These are phyloP conservation scores for Microctonus aethiopoides DNA, from an alignment of 2,888 invertebrate species.

Conservation along the genomic window DNA sequence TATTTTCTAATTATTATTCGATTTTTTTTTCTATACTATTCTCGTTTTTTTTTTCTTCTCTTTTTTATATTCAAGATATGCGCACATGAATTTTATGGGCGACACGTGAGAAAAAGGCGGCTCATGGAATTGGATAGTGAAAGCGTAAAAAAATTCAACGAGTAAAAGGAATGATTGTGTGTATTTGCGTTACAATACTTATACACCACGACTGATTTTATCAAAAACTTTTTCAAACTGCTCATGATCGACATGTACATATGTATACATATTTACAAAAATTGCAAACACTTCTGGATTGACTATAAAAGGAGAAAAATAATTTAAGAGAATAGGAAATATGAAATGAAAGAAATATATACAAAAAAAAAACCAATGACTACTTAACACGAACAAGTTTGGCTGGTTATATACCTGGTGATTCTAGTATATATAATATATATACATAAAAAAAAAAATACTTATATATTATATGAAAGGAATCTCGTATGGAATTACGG, in stretches of 20 bases:
- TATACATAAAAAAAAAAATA: background rate
- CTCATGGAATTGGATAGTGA: constrained; percentile 40
- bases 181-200: background rate
- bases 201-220: background rate
- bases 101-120: background rate
- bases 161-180: constrained; percentile 22
- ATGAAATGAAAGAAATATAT: background rate
- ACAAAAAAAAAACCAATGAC: constrained; percentile 9
- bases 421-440: background rate
- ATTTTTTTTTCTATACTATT: background rate
- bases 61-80: constrained; percentile 15
- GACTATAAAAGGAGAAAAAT: constrained; percentile 5
- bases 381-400: constrained; percentile 12
- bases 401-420: background rate
- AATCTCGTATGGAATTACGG: background rate
- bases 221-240: constrained; percentile 33
- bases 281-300: constrained; percentile 7
- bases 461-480: background rate
- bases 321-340: constrained; percentile 1
- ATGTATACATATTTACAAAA: constrained; percentile 4
- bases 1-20: too few relatives aligned
- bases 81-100: constrained; percentile 11
- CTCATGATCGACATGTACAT: constrained; percentile 22
- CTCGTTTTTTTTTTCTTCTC: background rate
- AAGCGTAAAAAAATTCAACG: constrained; percentile 44